Evolutionary conservation across 2,113 vertebrate species (phyloP).

Genomic region (Myiozetetes cayanensis): DNA sequence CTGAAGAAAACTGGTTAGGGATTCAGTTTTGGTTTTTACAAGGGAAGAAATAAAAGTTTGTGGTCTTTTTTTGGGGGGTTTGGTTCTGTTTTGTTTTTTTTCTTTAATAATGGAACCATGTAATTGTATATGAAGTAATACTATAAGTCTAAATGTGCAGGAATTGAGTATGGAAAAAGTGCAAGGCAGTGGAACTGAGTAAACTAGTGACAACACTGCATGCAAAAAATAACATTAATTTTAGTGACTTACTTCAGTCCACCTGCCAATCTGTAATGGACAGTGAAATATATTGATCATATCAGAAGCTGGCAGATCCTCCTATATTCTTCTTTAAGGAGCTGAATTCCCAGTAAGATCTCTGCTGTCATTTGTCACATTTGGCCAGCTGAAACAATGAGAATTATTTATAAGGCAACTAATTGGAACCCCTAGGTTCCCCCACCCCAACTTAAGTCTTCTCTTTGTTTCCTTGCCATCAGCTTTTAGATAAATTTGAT

Average conservation of each 20-base stretch:
- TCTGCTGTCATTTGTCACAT: neutral
- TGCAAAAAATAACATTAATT: neutral
- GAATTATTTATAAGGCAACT: neutral
- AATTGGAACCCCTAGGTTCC: neutral
- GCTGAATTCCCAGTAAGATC: neutral
- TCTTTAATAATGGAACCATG: neutral
- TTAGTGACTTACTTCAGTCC: neutral
- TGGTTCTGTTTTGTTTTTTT: neutral
- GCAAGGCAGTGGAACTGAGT: neutral
- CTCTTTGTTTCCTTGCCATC: neutral
- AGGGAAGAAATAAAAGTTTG: neutral
- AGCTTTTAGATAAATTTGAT: neutral
- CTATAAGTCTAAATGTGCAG: neutral
- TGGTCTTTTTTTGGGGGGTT: neutral
- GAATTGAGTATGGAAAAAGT: neutral
- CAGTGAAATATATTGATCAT: neutral
- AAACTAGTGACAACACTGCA: neutral
- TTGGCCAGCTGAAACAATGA: neutral
- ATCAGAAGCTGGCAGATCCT: neutral
- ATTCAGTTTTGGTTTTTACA: neutral
- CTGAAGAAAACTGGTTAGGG: neutral
- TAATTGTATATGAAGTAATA: neutral
- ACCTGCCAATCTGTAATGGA: neutral
- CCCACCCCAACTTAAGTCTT: neutral
- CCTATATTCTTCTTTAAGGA: neutral